Conservation (phyloP, 2,113 vertebrate species). For the Proterorhinus semilunaris region DNA sequence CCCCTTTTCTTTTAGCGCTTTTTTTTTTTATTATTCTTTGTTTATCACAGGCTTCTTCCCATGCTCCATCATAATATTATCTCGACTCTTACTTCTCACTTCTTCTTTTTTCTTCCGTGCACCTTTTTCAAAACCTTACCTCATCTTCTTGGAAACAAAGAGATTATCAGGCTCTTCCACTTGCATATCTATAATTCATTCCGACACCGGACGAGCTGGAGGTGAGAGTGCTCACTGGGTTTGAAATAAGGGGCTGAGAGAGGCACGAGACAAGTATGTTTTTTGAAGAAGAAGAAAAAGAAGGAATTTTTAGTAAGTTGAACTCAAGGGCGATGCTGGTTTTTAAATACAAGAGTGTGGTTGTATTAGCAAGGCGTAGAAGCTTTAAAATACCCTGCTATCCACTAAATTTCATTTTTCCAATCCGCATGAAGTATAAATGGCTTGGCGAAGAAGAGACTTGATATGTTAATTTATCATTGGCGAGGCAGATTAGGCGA, state of each 20-base stretch:
- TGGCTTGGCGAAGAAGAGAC: too few species aligned
- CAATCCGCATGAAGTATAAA: too few species aligned
- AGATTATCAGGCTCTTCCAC: background rate
- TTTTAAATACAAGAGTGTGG: background rate
- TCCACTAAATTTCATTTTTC: too few species aligned
- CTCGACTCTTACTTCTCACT: background rate
- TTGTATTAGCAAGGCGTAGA: background rate
- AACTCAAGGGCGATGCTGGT: background rate
- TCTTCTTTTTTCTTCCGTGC: background rate
- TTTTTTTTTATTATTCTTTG: background rate
- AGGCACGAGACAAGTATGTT: background rate
- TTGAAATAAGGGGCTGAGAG: background rate
- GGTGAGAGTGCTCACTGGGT: background rate
- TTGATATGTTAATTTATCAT: too few species aligned
- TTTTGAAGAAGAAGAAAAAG: too few species aligned
- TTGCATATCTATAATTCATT: constrained; percentile 30
- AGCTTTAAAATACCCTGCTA: too few species aligned
- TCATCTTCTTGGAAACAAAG: constrained; percentile 3
- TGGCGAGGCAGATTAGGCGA: too few species aligned
- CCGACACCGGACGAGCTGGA: background rate
- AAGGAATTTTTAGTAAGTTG: constrained; percentile 1
- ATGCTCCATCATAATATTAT: background rate
- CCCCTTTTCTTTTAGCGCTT: constrained; percentile 5
- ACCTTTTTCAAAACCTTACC: constrained; percentile 5
- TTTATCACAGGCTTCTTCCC: constrained; percentile 10